Evolutionary conservation across 1,140 invertebrate genomes (phyloP).

Genomic region (Colletes gigas): DNA sequence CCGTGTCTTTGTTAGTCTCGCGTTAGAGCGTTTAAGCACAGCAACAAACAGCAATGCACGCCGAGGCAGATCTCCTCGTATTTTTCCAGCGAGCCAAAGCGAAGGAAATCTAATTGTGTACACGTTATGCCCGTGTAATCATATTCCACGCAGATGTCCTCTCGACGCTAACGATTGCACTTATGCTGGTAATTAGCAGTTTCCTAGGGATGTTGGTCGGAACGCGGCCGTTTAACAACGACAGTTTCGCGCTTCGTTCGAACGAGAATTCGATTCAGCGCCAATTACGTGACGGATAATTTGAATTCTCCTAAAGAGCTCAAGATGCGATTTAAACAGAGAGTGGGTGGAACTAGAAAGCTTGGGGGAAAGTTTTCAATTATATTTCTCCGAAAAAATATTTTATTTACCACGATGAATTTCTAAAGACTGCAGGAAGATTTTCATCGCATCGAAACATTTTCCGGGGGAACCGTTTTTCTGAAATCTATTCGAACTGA

Average conservation of each 20-base stretch:
- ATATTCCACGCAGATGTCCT: neutral
- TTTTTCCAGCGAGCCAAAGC: conserved; percentile 30
- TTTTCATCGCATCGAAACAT: no score
- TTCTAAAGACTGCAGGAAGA: no score
- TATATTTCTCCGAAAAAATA: no score
- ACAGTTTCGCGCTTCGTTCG: neutral
- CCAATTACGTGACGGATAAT: neutral
- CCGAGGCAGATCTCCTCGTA: neutral
- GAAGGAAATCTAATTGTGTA: conserved; percentile 31
- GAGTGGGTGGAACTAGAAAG: no score
- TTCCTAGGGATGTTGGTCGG: neutral
- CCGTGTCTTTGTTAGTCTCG: neutral
- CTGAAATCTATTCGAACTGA: no score
- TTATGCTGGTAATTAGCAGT: conserved; percentile 47
- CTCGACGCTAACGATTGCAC: conserved; percentile 14
- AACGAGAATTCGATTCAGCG: neutral
- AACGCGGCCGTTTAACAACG: neutral
- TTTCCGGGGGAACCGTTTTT: no score
- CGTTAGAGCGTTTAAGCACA: neutral
- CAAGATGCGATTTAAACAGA: neutral
- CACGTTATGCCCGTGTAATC: conserved; percentile 7
- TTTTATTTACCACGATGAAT: no score
- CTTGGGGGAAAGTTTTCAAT: no score
- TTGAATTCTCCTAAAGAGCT: neutral
- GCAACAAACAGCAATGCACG: conserved; percentile 4